Evolutionary conservation across 2,113 vertebrate species (phyloP), one percentile per base, ranked within the genome.

Genomic region (Oncorhynchus nerka): DNA sequence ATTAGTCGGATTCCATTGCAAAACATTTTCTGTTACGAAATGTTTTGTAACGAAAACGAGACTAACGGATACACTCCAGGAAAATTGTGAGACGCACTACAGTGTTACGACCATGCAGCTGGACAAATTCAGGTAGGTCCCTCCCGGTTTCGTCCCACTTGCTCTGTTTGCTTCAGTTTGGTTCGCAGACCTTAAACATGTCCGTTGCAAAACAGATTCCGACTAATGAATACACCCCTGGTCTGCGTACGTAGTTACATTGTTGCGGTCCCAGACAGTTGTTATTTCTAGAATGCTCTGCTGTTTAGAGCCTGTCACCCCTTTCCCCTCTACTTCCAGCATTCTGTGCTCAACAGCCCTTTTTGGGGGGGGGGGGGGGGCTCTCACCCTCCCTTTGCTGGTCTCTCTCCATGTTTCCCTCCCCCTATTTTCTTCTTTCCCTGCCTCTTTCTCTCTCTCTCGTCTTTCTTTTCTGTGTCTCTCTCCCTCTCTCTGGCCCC

Each of bases 401-500:
- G n/a, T 15, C 4, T 49, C 20, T 45, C 11, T 48, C 55, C 68
- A 30, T 61, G 6, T 51, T 45, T 6, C 5, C 76, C 26, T 39
- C 73, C 68, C 64, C 15, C 4, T 13, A 39, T n/a, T 45, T 9
- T 13, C 51, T n/a, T 74, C 20, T 39, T 39, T 70, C 73, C 77
- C 61, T 69, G 19, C 48, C 12, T 45, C 8, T 64, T 67, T 71
- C 48, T 71, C 68, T 79, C 34, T 26, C 75, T 64, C 30, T 65
- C 72, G n/a, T 57, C 28, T 48, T 73, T 62, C 80, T 62, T 59
- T 61, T 78, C 76, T 79, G 73, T 55, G 78, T 66, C 78, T 85
- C 84, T 81, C 75, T 82, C 89, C 85, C 90, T 92, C 87, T 90
- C 75, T 87, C 89, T 93, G 91, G 91, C 92, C 89, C 75, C 90